Evolutionary conservation across 1,140 invertebrate species (phyloP).

Genomic region (Pseudachorutes palmiensis): DNA sequence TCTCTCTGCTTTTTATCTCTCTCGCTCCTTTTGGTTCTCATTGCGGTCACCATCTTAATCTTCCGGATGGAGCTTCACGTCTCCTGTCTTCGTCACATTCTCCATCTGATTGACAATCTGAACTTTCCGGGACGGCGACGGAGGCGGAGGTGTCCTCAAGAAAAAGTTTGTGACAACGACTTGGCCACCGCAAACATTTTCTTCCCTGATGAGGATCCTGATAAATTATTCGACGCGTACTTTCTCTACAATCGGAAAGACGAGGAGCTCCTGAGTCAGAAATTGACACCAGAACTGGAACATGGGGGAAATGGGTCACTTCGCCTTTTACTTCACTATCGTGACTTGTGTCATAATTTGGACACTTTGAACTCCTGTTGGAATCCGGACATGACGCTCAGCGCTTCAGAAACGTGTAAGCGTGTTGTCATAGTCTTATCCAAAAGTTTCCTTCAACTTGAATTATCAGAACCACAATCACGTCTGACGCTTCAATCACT

Average conservation of each 20-base stretch:
- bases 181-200: not conserved
- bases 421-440: conserved; percentile 70
- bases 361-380: conserved; percentile 65
- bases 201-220: conserved; percentile 47
- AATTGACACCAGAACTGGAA: conserved; percentile 74
- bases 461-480: conserved; percentile 76
- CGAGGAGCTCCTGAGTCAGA: conserved; percentile 77
- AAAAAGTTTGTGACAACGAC: conserved; percentile 4
- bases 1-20: conserved; percentile 1
- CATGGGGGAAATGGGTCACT: conserved; percentile 36
- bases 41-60: conserved; percentile 18
- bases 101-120: not conserved
- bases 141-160: not conserved
- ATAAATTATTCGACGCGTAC: conserved; percentile 85
- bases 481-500: conserved; percentile 70
- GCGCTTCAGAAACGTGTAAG: conserved; percentile 74
- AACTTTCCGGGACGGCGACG: not conserved
- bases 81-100: conserved; percentile 11
- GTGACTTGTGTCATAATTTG: conserved; percentile 65
- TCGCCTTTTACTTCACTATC: conserved; percentile 51
- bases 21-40: conserved; percentile 6
- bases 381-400: conserved; percentile 58
- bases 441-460: conserved; percentile 73
- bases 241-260: conserved; percentile 87
- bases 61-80: conserved; percentile 30